These are phyloP conservation scores for Schizopygopsis malacanthus DNA, from an alignment of 2,797 vertebrate genomes.

Conservation along the genomic window DNA sequence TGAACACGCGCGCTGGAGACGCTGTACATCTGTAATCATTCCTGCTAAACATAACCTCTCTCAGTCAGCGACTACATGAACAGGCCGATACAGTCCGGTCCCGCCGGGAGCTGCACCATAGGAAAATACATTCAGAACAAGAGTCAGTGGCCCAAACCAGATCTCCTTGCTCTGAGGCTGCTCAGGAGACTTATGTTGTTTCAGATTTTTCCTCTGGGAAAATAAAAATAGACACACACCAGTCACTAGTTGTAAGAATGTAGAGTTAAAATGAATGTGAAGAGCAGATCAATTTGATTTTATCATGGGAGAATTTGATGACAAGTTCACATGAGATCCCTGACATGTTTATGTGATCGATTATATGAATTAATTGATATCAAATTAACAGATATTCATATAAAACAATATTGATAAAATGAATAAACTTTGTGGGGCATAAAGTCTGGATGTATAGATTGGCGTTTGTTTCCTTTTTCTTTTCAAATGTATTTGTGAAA, in stretches of 20 bases:
- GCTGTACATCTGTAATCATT: conserved; percentile 57
- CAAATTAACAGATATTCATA: background rate
- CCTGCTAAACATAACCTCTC: conserved; percentile 45
- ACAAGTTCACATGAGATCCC: too few relatives aligned
- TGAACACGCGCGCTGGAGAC: conserved; percentile 60
- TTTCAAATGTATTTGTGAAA: background rate
- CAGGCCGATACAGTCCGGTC: conserved; percentile 43
- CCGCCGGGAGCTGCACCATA: conserved; percentile 17
- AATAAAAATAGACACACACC: background rate
- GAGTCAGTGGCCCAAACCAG: background rate
- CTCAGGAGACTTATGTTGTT: conserved; percentile 2
- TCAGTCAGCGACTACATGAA: conserved; percentile 43
- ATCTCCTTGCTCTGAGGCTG: background rate
- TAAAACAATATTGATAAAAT: background rate
- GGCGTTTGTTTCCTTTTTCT: background rate
- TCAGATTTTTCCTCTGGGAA: background rate
- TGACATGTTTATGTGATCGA: background rate
- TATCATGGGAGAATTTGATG: background rate
- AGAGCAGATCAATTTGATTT: background rate
- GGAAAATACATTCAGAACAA: conserved; percentile 1
- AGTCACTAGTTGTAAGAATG: background rate
- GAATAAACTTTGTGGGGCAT: too few relatives aligned
- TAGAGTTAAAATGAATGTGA: background rate
- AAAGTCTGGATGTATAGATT: background rate
- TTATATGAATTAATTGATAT: background rate